A percentile compares a stretch with the other conserved stretches of the same genome.
Evolutionary conservation across 2,888 invertebrate genomes (phyloP).

Genomic region (Synanthedon formicaeformis): DNA sequence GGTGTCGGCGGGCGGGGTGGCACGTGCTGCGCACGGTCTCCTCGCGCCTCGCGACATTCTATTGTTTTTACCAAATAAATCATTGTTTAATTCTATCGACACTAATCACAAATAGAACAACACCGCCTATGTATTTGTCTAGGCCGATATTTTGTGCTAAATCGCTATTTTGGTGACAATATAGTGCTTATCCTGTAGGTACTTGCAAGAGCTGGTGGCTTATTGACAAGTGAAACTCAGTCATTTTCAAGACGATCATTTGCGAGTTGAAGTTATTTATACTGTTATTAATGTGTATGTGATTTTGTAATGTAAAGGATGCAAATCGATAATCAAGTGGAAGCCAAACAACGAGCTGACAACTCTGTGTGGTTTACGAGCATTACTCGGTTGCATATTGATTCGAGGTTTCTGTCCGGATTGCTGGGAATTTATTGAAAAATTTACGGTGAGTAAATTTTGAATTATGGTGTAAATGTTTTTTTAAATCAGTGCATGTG

Average conservation of each 20-base stretch:
- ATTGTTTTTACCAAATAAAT: slow-evolving; percentile 55
- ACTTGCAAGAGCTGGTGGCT: slow-evolving; percentile 32
- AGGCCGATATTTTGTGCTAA: slow-evolving; percentile 23
- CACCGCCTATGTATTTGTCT: slow-evolving; percentile 36
- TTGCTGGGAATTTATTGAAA: slow-evolving; percentile 34
- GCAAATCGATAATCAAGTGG: slow-evolving; percentile 59
- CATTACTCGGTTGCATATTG: slow-evolving; percentile 57
- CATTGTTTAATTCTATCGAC: slow-evolving; percentile 61
- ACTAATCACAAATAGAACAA: slow-evolving; percentile 38
- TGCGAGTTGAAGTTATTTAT: slow-evolving; percentile 44
- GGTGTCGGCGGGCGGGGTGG: slow-evolving; percentile 67
- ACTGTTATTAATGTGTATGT: slow-evolving; percentile 43
- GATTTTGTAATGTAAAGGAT: slow-evolving; percentile 44
- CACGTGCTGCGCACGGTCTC: slow-evolving; percentile 45
- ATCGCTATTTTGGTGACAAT: slow-evolving; percentile 26
- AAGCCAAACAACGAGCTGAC: slow-evolving; percentile 38
- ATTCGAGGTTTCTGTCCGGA: slow-evolving; percentile 42
- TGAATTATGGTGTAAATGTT: background rate
- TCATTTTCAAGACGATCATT: slow-evolving; percentile 46
- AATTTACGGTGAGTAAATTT: slow-evolving; percentile 39
- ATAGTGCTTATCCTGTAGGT: slow-evolving; percentile 24
- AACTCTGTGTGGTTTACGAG: slow-evolving; percentile 37
- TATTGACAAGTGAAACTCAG: slow-evolving; percentile 65
- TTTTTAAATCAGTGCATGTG: too few relatives aligned
- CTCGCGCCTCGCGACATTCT: slow-evolving; percentile 57